A percentile compares a stretch with the other conserved stretches of the same genome.
phyloP scores from a whole-genome alignment of 2,113 vertebrate genomes.

The Sphaerodactylus townsendi region DNA sequence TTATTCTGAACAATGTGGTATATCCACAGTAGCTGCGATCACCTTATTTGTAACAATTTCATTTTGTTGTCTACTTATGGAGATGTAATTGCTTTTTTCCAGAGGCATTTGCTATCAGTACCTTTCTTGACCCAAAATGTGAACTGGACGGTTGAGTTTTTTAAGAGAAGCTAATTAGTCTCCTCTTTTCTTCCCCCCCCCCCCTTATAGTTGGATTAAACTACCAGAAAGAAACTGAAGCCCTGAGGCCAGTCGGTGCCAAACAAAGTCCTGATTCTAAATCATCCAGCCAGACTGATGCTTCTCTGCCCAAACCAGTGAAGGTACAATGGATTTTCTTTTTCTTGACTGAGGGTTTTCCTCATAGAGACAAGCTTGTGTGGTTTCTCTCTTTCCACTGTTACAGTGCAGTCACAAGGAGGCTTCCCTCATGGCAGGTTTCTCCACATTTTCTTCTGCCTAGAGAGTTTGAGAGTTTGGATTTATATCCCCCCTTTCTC shows the following conservation, averaged over 20 bases:
- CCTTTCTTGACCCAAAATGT: not conserved
- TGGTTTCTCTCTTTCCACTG: too few species aligned
- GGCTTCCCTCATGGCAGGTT: too few species aligned
- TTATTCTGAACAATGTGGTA: not conserved
- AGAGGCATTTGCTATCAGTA: not conserved
- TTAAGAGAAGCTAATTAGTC: not conserved
- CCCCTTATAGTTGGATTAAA: conserved; percentile 50
- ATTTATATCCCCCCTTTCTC: too few species aligned
- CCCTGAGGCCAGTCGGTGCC: conserved; percentile 49
- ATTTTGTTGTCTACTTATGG: not conserved
- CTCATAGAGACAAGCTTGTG: too few species aligned
- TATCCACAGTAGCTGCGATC: not conserved
- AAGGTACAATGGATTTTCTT: conserved; percentile 67
- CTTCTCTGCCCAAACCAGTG: conserved; percentile 63
- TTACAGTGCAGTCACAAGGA: too few species aligned
- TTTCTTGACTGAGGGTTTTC: too few species aligned
- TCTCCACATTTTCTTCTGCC: too few species aligned
- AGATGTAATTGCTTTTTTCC: not conserved
- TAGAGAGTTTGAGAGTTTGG: too few species aligned
- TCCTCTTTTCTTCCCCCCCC: too few species aligned
- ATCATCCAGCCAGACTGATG: conserved; percentile 65
- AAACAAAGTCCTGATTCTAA: conserved; percentile 69
- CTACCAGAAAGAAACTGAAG: conserved; percentile 56
- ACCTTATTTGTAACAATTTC: not conserved
- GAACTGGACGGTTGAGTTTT: not conserved